Evolutionary conservation across 2,113 vertebrate species (phyloP).

Genomic region (Athene noctua): DNA sequence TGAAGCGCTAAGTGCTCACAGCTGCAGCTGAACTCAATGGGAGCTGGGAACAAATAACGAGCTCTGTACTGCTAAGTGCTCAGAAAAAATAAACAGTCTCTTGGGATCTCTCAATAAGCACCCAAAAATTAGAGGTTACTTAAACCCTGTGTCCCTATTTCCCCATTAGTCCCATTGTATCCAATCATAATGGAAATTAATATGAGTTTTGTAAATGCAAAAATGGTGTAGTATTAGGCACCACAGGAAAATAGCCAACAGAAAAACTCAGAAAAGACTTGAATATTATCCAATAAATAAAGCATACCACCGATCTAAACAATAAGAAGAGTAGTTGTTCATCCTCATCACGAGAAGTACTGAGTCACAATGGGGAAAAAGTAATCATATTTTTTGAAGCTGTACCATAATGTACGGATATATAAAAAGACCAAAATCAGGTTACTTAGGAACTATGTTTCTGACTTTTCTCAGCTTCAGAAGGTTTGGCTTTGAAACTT

Average conservation of each 20-base stretch:
- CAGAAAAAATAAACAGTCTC: not conserved
- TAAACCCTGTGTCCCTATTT: not conserved
- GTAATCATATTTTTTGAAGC: not conserved
- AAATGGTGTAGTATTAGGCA: not conserved
- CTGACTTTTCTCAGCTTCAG: not conserved
- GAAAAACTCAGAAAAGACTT: not conserved
- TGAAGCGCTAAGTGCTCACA: not conserved
- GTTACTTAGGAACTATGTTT: not conserved
- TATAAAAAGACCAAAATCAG: not conserved
- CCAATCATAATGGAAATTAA: not conserved
- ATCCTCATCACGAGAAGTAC: not conserved
- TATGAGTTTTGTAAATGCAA: not conserved
- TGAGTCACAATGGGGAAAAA: not conserved
- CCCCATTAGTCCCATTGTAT: accelerated
- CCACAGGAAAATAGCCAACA: not conserved
- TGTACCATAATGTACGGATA: not conserved
- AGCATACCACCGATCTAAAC: not conserved
- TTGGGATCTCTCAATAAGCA: not conserved
- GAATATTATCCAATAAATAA: not conserved
- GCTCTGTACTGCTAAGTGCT: not conserved
- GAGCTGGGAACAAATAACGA: not conserved
- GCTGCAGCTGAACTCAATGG: not conserved
- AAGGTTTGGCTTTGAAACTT: not conserved
- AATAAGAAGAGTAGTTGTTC: not conserved
- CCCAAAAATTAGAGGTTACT: not conserved